Evolutionary conservation across 2,888 invertebrate genomes (phyloP), one percentile per base, ranked within the genome.

Genomic region (Clostera curtula): DNA sequence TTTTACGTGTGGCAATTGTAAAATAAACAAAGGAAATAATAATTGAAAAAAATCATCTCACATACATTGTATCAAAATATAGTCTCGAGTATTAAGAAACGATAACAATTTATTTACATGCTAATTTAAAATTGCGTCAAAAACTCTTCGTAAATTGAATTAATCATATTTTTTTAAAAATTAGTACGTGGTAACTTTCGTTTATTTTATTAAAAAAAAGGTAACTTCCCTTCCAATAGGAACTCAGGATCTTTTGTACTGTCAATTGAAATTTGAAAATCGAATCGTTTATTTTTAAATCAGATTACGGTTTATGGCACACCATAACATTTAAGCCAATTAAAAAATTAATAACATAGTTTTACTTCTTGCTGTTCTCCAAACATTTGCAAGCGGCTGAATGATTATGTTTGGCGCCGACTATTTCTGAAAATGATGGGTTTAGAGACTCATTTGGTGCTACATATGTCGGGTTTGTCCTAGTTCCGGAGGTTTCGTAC

Each of bases 401-500:
- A 28, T 82, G 83, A 2, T 53, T 54, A 26, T 83, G 82, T 10
- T 56, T 51, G 0, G 47, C 24, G 0, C 70, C 69, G 0, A 73
- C 59, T 0, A 73, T 29, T 5, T 70, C 72, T 0, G 69, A 43
- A 18, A 82, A 77, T 0, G 62, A 59, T 0, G 77, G 77, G 33
- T 69, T 76, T 21, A 62, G 70, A 0, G 71, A 59, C 0, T 68
- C 63, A 0, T 63, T 67, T 0, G 82, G 79, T 0, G 71, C 70
- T 0, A 70, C 72, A n/a, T 75, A 71, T 13, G 76, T 79, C 0
- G 76, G 77, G 34, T 73, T 76, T 0, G 63, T 70, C 0, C 68
- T 71, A 17, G 71, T 77, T 0, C 80, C 83, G 0, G 80, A 77
- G 0, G 82, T 77, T 34, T 80, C 75, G 25, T 76, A 77, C 0